Conservation (phyloP, 2,797 vertebrate species). For the Sarcophilus harrisii region DNA sequence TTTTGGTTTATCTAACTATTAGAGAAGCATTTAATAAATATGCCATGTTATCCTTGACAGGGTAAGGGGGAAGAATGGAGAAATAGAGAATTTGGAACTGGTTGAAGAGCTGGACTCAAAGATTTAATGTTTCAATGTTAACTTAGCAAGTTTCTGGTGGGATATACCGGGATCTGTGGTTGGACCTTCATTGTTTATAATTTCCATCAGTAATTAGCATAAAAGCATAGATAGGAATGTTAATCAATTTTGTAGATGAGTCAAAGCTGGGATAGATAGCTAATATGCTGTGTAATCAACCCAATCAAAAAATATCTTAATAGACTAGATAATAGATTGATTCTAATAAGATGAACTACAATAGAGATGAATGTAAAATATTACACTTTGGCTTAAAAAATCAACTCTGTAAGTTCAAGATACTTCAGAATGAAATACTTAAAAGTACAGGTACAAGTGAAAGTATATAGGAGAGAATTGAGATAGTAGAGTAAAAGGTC, state of each 20-base stretch:
- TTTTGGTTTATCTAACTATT: not conserved
- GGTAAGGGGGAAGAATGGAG: rapidly evolving
- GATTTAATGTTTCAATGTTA: not conserved
- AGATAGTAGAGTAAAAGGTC: not conserved
- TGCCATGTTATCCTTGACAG: not conserved
- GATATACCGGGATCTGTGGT: not conserved
- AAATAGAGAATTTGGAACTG: not conserved
- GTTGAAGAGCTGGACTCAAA: not conserved
- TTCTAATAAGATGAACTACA: not conserved
- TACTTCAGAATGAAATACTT: not conserved
- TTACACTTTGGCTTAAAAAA: not conserved
- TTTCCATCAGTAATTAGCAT: not conserved
- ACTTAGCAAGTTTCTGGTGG: not conserved
- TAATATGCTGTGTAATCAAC: not conserved
- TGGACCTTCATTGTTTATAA: not conserved
- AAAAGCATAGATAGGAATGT: not conserved
- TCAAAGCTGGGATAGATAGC: not conserved
- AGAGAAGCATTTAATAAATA: not conserved
- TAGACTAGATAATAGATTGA: not conserved
- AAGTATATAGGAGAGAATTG: not conserved
- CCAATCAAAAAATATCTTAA: not conserved
- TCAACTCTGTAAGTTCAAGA: not conserved
- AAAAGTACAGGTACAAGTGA: not conserved
- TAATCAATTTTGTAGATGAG: not conserved
- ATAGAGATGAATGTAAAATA: not conserved